Percentiles rank a stretch among this genome's conserved stretches.
phyloP scores from a whole-genome alignment of 2,888 invertebrate species.

The Lasiommata megera region DNA sequence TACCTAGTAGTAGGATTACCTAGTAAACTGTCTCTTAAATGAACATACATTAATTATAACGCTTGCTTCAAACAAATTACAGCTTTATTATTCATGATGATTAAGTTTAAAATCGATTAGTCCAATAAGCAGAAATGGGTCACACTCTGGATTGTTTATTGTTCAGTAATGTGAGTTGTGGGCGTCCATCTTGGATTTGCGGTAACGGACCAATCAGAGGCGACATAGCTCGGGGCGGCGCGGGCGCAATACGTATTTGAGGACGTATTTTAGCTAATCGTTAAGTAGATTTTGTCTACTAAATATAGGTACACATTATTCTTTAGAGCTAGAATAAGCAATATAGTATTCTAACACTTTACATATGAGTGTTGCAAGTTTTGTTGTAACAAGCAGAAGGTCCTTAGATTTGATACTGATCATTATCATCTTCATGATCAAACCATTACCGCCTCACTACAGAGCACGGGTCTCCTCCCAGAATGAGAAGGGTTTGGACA shows the following conservation, averaged over 20 bases:
- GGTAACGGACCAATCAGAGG: conserved; percentile 54
- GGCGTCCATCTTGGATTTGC: conserved; percentile 68
- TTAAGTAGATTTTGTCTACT: not conserved
- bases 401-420: no score
- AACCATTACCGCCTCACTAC: no score
- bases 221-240: conserved; percentile 52
- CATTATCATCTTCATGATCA: no score
- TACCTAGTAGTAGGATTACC: not conserved
- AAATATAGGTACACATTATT: no score
- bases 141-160: conserved; percentile 43
- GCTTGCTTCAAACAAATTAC: not conserved
- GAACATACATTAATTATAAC: not conserved
- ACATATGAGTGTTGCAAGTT: no score
- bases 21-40: not conserved
- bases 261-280: conserved; percentile 4
- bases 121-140: conserved; percentile 47
- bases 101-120: conserved; percentile 7
- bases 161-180: conserved; percentile 56
- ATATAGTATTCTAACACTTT: no score
- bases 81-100: not conserved
- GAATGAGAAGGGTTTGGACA: no score
- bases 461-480: no score
- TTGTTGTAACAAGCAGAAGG: no score
- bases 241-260: conserved; percentile 33
- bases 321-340: no score